Conservation (phyloP, 2,797 vertebrate species). For the Petrocephalus schoutedeni region DNA sequence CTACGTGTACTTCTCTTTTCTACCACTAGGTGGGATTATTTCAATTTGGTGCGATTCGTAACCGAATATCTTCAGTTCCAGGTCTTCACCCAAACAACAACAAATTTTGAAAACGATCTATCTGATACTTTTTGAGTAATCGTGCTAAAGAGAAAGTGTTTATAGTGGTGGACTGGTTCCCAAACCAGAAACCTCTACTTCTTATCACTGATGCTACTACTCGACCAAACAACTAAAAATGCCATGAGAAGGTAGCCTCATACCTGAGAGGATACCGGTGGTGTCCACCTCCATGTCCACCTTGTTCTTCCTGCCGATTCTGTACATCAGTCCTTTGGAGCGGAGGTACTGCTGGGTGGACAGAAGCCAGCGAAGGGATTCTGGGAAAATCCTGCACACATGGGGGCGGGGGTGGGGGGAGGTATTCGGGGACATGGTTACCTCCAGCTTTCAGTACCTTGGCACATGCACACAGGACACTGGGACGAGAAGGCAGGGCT, state of each 20-base stretch:
- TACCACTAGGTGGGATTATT: background rate
- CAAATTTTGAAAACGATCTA: background rate
- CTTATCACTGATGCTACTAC: background rate
- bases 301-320: constrained; percentile 77
- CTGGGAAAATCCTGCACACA: constrained; percentile 83
- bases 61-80: background rate
- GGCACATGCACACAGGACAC: background rate
- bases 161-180: background rate
- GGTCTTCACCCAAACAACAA: background rate
- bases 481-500: background rate
- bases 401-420: background rate
- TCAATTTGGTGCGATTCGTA: background rate
- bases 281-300: constrained; percentile 68
- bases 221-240: background rate
- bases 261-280: constrained; percentile 81
- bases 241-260: constrained; percentile 14
- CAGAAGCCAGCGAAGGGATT: constrained; percentile 93
- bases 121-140: background rate
- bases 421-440: background rate
- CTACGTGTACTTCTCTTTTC: background rate
- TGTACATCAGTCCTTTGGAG: constrained; percentile 81
- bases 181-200: background rate
- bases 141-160: background rate
- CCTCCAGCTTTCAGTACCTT: background rate
- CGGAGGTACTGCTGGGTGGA: constrained; percentile 86